Evolutionary conservation across 2,113 vertebrate species (phyloP).

Genomic region (Archilochus colubris): DNA sequence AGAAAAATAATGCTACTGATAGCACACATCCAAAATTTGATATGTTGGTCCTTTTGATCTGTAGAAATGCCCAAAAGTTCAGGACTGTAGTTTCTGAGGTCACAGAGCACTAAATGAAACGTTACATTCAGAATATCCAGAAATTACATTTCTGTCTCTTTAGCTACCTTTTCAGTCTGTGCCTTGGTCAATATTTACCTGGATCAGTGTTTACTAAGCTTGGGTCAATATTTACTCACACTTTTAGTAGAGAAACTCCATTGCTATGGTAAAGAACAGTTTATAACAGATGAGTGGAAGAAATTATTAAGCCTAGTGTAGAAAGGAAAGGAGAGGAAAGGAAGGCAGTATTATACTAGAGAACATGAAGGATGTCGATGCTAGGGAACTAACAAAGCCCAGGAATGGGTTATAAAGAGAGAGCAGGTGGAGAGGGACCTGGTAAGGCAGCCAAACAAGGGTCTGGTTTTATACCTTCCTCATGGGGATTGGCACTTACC

Average conservation of each 20-base stretch:
- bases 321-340: not conserved
- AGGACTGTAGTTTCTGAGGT: not conserved
- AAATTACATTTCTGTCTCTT: conserved; percentile 9
- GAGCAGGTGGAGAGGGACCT: not conserved
- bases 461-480: not conserved
- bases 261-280: not conserved
- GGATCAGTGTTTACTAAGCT: not conserved
- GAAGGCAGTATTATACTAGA: not conserved
- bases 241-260: not conserved
- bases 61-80: not conserved
- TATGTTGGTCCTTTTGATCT: not conserved
- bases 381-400: not conserved
- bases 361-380: not conserved
- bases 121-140: not conserved
- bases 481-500: not conserved
- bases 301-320: not conserved
- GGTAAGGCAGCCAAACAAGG: not conserved
- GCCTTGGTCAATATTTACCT: conserved; percentile 31
- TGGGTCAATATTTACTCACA: not conserved
- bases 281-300: not conserved
- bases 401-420: not conserved
- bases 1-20: not conserved
- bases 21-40: not conserved
- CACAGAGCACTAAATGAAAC: not conserved
- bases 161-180: not conserved